Conservation (phyloP, 2,113 vertebrate species). For the Strix uralensis region DNA sequence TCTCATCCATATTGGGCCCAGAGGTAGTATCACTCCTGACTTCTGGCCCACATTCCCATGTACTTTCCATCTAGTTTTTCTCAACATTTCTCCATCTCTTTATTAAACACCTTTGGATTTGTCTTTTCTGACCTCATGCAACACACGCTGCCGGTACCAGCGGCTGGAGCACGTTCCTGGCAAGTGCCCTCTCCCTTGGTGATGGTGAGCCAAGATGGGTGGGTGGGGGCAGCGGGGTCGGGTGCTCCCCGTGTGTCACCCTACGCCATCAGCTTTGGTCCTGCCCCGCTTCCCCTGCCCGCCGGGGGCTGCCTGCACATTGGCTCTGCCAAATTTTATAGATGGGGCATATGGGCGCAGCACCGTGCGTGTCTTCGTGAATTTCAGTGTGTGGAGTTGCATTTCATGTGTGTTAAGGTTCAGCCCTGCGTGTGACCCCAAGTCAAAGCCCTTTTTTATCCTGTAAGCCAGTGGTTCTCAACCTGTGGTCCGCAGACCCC, state of each 20-base stretch:
- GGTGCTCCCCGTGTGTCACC: background rate
- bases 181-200: background rate
- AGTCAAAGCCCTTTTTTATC: background rate
- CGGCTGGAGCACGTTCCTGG: rapidly evolving
- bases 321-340: background rate
- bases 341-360: rapidly evolving
- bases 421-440: background rate
- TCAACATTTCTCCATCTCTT: rapidly evolving
- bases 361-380: rapidly evolving
- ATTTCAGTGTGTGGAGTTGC: background rate
- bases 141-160: rapidly evolving
- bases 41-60: rapidly evolving
- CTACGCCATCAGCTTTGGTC: background rate
- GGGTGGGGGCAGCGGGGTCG: background rate
- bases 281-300: background rate
- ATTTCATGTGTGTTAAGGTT: background rate
- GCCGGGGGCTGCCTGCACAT: background rate
- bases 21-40: background rate
- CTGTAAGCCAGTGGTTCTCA: too few relatives aligned
- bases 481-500: too few relatives aligned
- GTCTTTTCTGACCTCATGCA: background rate
- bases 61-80: background rate
- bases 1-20: background rate
- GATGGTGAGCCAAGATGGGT: rapidly evolving
- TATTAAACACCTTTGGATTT: background rate